Conservation (phyloP, 1,140 invertebrate genomes). For the Bombus picipes region DNA sequence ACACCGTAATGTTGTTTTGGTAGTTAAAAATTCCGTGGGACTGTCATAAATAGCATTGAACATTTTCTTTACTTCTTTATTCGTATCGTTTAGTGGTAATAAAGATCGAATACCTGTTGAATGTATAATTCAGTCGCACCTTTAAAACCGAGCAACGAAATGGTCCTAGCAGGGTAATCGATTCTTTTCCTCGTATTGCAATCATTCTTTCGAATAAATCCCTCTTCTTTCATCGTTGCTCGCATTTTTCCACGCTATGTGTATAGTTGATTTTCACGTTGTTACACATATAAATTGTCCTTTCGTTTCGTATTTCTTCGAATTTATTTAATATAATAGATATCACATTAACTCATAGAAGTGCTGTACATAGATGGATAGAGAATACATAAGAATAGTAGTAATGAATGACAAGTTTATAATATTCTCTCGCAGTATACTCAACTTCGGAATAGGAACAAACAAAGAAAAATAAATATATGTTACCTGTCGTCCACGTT, state of each 20-base stretch:
- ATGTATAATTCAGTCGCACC: conserved; percentile 18
- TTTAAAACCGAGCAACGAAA: conserved; percentile 13
- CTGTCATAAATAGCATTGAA: conserved; percentile 5
- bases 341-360: conserved; percentile 80
- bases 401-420: conserved; percentile 65
- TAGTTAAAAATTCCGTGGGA: conserved; percentile 5
- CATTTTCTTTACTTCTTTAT: conserved; percentile 34
- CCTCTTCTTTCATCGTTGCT: conserved; percentile 8
- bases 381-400: conserved; percentile 72
- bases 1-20: neutral
- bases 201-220: neutral
- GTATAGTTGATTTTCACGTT: neutral
- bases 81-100: conserved; percentile 31
- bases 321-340: conserved; percentile 77
- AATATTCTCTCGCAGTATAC: conserved; percentile 60
- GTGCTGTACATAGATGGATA: conserved; percentile 81
- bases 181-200: neutral
- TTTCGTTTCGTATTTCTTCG: conserved; percentile 54
- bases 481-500: conserved; percentile 40
- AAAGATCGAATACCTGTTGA: conserved; percentile 21
- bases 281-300: conserved; percentile 35
- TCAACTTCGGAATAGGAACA: conserved; percentile 69
- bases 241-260: neutral
- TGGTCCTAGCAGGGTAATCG: neutral
- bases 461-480: conserved; percentile 65